Base-by-base conservation (phyloP, 2,113 vertebrate species). In the Callopanchax toddi region DNA sequence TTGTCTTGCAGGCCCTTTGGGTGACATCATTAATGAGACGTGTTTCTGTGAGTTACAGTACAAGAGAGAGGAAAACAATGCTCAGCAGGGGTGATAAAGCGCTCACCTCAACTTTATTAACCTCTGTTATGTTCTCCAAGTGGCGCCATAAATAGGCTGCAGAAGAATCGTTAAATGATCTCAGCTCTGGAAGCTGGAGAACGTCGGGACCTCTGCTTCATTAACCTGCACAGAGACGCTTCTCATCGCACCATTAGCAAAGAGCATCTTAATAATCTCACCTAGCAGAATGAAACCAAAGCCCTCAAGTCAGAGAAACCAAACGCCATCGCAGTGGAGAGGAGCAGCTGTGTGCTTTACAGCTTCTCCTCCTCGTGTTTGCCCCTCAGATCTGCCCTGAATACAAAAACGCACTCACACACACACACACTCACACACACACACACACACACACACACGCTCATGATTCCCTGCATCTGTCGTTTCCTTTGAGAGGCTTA, bases 61-160 rank as follows among this genome's bases (percentile, higher is more conserved):
- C 42, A 12, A 57, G 45, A 71, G 53, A 73, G 25, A 42, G 55
- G 49, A 42, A 69, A 66, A 80, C 67, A 32, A 64, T 36, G 54
- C 55, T 49, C 67, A 57, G 81, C 66, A 84, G 82, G 82, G 80
- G 76, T 25, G 81, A 87, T 82, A 75, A 76, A 79, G 72, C 72
- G 63, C 60, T 81, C 81, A 76, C 82, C 86, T 80, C 66, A 55
- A 74, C 81, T 85, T 89, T 81, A 87, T 87, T 86, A 87, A 84
- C 82, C 79, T 79, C 64, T 68, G 74, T 79, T 82, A 84, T 83
- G 71, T 71, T 86, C 75, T 53, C 72, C 66, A 69, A 83, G 79
- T 52, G 58, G 25, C 46, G 59, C 53, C 62, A 51, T 85, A 78
- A 81, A 80, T 71, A 84, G 72, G 67, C 62, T 84, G 65, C 52